phyloP scores from a whole-genome alignment of 2,797 vertebrate species.

The Nasua narica region DNA sequence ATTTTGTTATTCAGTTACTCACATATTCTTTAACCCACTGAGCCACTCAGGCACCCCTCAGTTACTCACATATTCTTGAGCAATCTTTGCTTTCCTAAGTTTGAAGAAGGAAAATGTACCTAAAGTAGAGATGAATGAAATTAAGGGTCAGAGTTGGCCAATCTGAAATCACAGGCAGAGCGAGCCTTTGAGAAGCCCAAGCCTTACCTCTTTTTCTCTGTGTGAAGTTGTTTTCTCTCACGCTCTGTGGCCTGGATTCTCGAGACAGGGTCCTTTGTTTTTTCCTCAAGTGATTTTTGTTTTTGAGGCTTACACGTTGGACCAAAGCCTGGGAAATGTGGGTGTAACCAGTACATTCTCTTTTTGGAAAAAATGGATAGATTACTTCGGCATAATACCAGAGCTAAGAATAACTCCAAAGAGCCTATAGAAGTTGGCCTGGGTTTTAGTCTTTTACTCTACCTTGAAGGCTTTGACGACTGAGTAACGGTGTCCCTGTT shows the following conservation, averaged over 20 bases:
- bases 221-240: not conserved
- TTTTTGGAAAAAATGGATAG: conserved; percentile 13
- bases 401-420: not conserved
- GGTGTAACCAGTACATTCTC: not conserved
- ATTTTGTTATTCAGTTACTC: conserved; percentile 2
- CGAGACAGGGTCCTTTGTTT: not conserved
- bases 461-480: not conserved
- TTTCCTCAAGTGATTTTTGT: not conserved
- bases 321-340: not conserved
- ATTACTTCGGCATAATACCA: not conserved
- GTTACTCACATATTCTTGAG: not conserved
- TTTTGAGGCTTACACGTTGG: not conserved
- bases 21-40: not conserved
- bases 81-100: not conserved
- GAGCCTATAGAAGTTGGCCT: not conserved
- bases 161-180: not conserved
- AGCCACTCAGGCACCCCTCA: not conserved
- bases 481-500: not conserved
- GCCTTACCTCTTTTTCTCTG: not conserved
- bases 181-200: not conserved
- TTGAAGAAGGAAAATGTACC: not conserved
- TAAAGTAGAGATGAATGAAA: not conserved
- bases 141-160: not conserved
- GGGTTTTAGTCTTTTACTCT: not conserved
- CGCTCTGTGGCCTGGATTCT: not conserved